Evolutionary conservation across 1,140 invertebrate genomes (phyloP).

Genomic region (Nasonia giraulti): DNA sequence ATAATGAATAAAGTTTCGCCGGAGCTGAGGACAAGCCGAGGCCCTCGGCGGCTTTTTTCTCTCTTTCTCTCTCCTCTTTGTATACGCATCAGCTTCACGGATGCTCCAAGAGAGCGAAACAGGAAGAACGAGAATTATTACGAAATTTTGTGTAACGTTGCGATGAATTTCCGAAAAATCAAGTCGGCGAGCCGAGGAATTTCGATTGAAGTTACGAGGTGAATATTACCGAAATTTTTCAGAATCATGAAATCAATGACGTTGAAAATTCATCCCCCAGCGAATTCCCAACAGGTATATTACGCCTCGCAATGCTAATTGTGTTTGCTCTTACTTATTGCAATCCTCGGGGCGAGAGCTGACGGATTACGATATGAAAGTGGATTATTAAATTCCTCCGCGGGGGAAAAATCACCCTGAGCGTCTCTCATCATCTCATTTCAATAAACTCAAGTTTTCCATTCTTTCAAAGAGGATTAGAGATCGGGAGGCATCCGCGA

Average conservation of each 20-base stretch:
- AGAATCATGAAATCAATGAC: not conserved
- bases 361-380: conserved; percentile 14
- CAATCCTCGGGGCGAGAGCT: not conserved
- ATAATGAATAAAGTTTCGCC: conserved; percentile 23
- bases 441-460: not conserved
- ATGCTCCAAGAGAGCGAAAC: not conserved
- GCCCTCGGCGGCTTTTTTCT: not conserved
- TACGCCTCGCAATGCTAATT: not conserved
- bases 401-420: not conserved
- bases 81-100: not conserved
- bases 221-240: no score
- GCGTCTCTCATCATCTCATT: not conserved
- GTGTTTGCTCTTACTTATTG: conserved; percentile 21
- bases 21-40: not conserved
- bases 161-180: no score
- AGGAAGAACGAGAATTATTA: not conserved
- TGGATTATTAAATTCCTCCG: conserved; percentile 8
- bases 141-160: no score
- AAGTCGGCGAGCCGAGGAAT: no score
- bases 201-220: no score
- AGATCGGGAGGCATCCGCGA: no score
- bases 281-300: no score
- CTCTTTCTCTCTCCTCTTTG: not conserved
- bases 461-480: no score
- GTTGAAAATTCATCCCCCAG: not conserved